A percentile compares a stretch with the other conserved stretches of the same genome.
phyloP scores from a whole-genome alignment of 2,113 vertebrate species.

The Lathamus discolor region DNA sequence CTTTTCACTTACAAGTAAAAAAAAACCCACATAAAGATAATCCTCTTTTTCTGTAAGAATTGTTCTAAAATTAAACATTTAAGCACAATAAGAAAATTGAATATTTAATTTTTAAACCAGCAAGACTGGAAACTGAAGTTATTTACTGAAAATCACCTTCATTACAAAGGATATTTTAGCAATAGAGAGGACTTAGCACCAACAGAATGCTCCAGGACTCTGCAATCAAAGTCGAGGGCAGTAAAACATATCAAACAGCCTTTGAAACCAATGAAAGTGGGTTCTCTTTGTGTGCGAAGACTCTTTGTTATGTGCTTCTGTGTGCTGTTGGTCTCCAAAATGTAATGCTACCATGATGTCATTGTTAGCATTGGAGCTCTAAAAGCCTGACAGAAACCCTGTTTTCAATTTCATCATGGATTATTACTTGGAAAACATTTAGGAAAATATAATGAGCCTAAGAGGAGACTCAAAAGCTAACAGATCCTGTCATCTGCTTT shows the following conservation, averaged over 20 bases:
- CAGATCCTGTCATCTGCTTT: background rate
- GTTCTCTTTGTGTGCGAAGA: background rate
- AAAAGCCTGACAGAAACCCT: background rate
- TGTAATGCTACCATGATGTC: background rate
- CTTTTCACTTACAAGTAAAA: background rate
- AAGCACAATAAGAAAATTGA: background rate
- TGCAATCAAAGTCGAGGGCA: background rate
- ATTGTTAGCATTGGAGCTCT: background rate
- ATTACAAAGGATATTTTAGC: background rate
- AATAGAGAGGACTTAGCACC: background rate
- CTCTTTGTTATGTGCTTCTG: background rate
- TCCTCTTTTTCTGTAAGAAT: background rate
- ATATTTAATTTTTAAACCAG: background rate
- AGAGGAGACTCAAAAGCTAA: slow-evolving; percentile 15
- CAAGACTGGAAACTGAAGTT: background rate
- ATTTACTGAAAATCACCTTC: background rate
- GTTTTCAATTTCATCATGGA: background rate
- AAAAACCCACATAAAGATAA: background rate
- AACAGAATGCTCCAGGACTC: background rate
- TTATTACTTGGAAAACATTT: background rate
- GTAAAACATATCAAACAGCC: background rate
- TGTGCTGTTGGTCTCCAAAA: background rate
- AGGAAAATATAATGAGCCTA: slow-evolving; percentile 5
- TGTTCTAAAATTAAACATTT: background rate
- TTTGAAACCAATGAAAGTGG: background rate